Conservation (phyloP, 2,888 invertebrate genomes). For the Eupithecia inturbata region DNA sequence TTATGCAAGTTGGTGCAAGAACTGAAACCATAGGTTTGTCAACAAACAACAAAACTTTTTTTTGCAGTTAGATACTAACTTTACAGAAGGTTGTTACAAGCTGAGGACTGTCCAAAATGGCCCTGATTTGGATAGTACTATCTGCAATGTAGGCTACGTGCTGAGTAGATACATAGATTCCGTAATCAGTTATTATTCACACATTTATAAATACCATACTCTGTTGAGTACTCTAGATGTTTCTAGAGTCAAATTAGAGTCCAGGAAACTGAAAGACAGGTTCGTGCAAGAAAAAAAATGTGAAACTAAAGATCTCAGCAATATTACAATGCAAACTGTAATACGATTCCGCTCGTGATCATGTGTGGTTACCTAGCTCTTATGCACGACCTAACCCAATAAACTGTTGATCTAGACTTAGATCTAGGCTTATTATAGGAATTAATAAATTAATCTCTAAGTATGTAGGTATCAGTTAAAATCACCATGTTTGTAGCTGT, state of each 20-base stretch:
- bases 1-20: background rate
- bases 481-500: background rate
- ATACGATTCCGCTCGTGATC: background rate
- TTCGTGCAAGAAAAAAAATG: background rate
- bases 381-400: constrained; percentile 6
- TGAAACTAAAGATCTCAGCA: background rate
- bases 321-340: background rate
- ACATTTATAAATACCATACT: no score
- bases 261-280: no score
- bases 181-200: no score
- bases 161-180: no score
- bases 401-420: background rate
- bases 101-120: background rate
- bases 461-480: background rate
- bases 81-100: no score
- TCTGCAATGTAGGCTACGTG: no score
- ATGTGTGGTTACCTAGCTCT: background rate
- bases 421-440: background rate
- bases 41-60: background rate
- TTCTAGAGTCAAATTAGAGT: no score
- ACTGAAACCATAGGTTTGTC: background rate
- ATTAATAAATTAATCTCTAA: background rate
- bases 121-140: no score
- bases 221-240: no score
- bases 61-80: no score